These are phyloP conservation scores for Allygus modestus DNA, from an alignment of 2,888 invertebrate genomes.

Conservation along the genomic window DNA sequence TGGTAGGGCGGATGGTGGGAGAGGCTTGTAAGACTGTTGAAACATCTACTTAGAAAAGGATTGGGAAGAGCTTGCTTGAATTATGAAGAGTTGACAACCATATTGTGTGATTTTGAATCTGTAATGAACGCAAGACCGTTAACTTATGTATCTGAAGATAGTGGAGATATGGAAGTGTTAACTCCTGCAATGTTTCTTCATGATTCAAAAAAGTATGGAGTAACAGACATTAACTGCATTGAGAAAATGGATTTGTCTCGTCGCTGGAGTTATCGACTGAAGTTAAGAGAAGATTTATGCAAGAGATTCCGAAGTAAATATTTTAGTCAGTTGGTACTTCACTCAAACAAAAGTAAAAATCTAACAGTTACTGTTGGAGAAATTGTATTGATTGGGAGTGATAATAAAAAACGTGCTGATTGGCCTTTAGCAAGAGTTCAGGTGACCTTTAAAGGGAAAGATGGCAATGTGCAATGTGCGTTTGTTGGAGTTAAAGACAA, in stretches of 20 bases:
- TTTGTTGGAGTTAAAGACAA: too few species aligned
- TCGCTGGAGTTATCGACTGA: slow-evolving; percentile 49
- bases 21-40: slow-evolving; percentile 61
- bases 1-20: slow-evolving; percentile 75
- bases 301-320: slow-evolving; percentile 63
- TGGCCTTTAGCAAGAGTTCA: slow-evolving; percentile 54
- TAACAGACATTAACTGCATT: slow-evolving; percentile 58
- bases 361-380: slow-evolving; percentile 42
- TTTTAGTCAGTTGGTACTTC: slow-evolving; percentile 43
- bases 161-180: slow-evolving; percentile 68
- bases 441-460: too few species aligned
- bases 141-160: slow-evolving; percentile 29
- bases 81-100: slow-evolving; percentile 61
- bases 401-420: slow-evolving; percentile 56
- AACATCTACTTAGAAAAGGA: slow-evolving; percentile 56
- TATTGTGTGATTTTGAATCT: slow-evolving; percentile 62
- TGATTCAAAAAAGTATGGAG: slow-evolving; percentile 46
- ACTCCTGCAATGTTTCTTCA: slow-evolving; percentile 71
- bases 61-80: slow-evolving; percentile 60
- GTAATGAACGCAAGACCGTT: neutral
- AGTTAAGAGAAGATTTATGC: slow-evolving; percentile 52
- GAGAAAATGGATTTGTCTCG: slow-evolving; percentile 34
- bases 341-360: slow-evolving; percentile 18
- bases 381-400: slow-evolving; percentile 54
- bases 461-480: too few species aligned